A percentile compares a stretch with the other conserved stretches of the same genome.
Evolutionary conservation across 2,113 vertebrate species (phyloP).

Genomic region (Oplegnathus fasciatus): DNA sequence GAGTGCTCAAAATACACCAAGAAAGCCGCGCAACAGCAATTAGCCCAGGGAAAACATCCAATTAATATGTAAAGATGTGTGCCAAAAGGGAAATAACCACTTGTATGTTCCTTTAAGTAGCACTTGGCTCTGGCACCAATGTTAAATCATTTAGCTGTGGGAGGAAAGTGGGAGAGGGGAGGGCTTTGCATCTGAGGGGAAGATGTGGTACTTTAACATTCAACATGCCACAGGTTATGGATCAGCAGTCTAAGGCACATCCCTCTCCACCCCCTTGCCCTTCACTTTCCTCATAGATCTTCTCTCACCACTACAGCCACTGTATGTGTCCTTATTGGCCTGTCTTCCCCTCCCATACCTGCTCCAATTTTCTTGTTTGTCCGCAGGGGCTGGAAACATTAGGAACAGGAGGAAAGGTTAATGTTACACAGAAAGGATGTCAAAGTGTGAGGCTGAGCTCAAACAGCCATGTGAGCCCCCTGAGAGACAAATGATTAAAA

Average conservation of each 20-base stretch:
- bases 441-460: slow-evolving; percentile 45
- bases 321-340: not conserved
- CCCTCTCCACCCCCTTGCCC: slow-evolving; percentile 26
- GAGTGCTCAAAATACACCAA: slow-evolving; percentile 25
- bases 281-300: slow-evolving; percentile 33
- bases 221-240: slow-evolving; percentile 59
- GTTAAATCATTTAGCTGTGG: slow-evolving; percentile 58
- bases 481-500: slow-evolving; percentile 53
- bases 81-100: slow-evolving; percentile 39
- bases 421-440: slow-evolving; percentile 54
- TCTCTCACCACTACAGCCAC: slow-evolving; percentile 7
- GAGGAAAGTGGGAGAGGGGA: slow-evolving; percentile 27
- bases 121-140: not conserved
- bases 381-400: slow-evolving; percentile 42
- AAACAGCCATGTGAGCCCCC: slow-evolving; percentile 30
- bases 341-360: not conserved
- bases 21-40: slow-evolving; percentile 9
- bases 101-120: slow-evolving; percentile 32
- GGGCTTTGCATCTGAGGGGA: slow-evolving; percentile 35
- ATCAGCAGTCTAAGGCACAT: slow-evolving; percentile 57
- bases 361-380: slow-evolving; percentile 59
- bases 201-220: slow-evolving; percentile 66
- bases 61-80: slow-evolving; percentile 45
- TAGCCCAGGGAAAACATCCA: slow-evolving; percentile 15
- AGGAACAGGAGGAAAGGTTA: slow-evolving; percentile 57